These are phyloP conservation scores for Steinernema feltiae DNA, from an alignment of 1,140 invertebrate species.

Conservation along the genomic window DNA sequence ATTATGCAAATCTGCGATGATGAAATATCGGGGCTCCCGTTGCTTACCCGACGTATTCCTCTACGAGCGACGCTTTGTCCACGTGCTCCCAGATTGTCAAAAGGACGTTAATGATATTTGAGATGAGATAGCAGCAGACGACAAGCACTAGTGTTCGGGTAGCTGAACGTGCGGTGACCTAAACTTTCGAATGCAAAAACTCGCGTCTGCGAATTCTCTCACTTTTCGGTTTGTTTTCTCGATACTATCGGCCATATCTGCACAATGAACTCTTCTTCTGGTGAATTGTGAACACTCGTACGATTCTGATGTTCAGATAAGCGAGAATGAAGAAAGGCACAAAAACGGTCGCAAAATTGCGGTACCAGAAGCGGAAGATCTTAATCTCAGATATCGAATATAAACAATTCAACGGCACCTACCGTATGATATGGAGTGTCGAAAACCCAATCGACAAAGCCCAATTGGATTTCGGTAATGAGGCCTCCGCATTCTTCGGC, in stretches of 20 bases:
- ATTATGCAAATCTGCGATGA: background rate
- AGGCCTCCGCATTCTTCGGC: conserved; percentile 42
- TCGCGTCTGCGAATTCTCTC: conserved; percentile 21
- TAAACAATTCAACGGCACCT: conserved; percentile 7
- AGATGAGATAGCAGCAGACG: conserved; percentile 52
- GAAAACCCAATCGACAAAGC: conserved; percentile 44
- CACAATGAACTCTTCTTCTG: conserved; percentile 18
- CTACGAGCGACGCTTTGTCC: conserved; percentile 41
- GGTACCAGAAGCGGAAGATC: conserved; percentile 29
- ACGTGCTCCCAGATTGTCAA: conserved; percentile 54
- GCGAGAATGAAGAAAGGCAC: conserved; percentile 54
- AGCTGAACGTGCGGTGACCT: conserved; percentile 48
- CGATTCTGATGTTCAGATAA: conserved; percentile 48
- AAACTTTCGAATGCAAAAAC: conserved; percentile 33
- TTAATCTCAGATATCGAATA: background rate
- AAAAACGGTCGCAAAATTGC: conserved; percentile 54
- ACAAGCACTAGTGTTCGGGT: conserved; percentile 52
- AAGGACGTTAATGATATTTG: conserved; percentile 52
- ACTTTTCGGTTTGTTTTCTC: conserved; percentile 34
- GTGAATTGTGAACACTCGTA: conserved; percentile 40
- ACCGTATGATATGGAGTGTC: conserved; percentile 41
- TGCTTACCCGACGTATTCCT: background rate
- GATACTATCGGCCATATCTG: background rate
- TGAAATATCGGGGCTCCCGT: background rate
- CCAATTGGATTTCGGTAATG: conserved; percentile 44